These are phyloP conservation scores for Neogobius melanostomus DNA, from an alignment of 2,113 vertebrate species.

Conservation along the genomic window DNA sequence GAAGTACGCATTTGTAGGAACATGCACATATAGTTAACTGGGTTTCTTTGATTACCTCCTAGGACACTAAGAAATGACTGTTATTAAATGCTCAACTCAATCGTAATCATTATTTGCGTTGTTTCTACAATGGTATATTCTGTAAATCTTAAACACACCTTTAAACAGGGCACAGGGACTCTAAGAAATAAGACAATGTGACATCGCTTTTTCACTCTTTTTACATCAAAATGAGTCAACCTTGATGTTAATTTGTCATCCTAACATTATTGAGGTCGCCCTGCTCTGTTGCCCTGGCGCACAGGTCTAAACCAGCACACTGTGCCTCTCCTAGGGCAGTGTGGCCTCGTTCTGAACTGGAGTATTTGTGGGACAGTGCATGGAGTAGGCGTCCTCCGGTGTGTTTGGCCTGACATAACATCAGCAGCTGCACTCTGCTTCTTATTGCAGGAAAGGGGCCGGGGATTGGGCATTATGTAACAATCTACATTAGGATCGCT, in stretches of 20 bases:
- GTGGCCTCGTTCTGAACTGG: slow-evolving; percentile 61
- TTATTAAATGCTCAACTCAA: too few relatives aligned
- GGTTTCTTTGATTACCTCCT: too few relatives aligned
- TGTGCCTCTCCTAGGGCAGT: slow-evolving; percentile 50
- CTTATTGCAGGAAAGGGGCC: slow-evolving; percentile 49
- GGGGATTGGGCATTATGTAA: slow-evolving; percentile 65
- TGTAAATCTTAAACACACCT: too few relatives aligned
- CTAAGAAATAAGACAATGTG: too few relatives aligned
- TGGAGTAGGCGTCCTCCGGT: slow-evolving; percentile 62
- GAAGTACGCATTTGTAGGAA: too few relatives aligned
- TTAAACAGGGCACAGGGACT: too few relatives aligned
- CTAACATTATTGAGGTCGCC: slow-evolving; percentile 41
- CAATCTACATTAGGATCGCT: slow-evolving; percentile 38
- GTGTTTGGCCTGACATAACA: slow-evolving; percentile 64
- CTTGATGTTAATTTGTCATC: slow-evolving; percentile 14
- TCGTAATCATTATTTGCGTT: too few relatives aligned
- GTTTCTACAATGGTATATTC: too few relatives aligned
- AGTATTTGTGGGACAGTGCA: slow-evolving; percentile 56
- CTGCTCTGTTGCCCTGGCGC: slow-evolving; percentile 26
- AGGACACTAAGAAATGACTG: too few relatives aligned
- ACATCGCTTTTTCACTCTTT: background rate
- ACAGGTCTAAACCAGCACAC: slow-evolving; percentile 57
- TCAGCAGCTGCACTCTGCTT: slow-evolving; percentile 64
- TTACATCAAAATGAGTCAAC: background rate
- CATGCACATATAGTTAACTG: too few relatives aligned